Conservation (phyloP, 2,888 invertebrate genomes). For the Hylaea fasciaria region DNA sequence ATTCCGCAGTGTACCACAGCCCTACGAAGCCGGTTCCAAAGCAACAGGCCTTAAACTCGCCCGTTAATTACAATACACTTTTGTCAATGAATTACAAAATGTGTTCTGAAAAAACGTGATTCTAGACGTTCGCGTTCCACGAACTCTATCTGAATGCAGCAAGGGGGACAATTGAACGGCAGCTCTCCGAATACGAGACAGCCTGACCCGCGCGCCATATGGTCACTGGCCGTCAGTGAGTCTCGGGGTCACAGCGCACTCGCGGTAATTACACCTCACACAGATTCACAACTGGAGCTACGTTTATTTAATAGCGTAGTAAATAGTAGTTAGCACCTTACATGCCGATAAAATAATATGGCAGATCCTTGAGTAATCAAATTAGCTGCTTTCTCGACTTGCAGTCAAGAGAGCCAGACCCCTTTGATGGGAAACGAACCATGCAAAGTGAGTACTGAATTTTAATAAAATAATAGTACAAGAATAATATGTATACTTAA, state of each 20-base stretch:
- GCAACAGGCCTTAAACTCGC: background rate
- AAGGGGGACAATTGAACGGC: background rate
- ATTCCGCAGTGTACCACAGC: background rate
- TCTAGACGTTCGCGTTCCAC: background rate
- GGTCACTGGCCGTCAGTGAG: slow-evolving; percentile 59
- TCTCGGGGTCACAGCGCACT: slow-evolving; percentile 3
- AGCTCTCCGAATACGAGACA: slow-evolving; percentile 10
- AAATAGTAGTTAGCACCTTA: background rate
- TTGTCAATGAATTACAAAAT: slow-evolving; percentile 9
- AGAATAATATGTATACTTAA: too few species aligned
- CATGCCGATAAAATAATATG: background rate
- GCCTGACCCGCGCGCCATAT: slow-evolving; percentile 56
- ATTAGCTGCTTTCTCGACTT: too few species aligned
- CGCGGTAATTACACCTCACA: slow-evolving; percentile 12
- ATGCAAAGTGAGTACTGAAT: too few species aligned
- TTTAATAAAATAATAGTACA: too few species aligned
- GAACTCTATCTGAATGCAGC: slow-evolving; percentile 1
- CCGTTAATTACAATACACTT: background rate
- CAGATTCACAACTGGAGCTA: slow-evolving; percentile 1
- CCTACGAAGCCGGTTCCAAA: background rate
- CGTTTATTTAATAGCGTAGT: background rate
- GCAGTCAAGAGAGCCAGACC: too few species aligned
- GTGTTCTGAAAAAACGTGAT: slow-evolving; percentile 2
- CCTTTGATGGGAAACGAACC: too few species aligned
- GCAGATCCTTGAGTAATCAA: too few species aligned